Base-by-base conservation (phyloP, 1,140 invertebrate genomes). In the Dinoponera quadriceps region DNA sequence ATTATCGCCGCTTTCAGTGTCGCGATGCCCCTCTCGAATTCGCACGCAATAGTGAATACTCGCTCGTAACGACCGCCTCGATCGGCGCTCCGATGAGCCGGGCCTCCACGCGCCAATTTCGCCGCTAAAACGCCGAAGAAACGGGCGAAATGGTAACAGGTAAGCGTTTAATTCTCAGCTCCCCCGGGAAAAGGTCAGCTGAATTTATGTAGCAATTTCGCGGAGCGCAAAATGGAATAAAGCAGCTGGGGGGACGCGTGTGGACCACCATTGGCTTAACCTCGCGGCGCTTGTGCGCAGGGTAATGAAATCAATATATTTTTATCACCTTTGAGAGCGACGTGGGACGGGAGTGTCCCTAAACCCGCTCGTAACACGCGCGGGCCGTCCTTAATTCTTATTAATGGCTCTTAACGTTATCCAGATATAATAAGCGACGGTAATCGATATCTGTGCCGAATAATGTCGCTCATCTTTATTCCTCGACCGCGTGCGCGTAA, bases 201-300 rank as follows among this genome's bases (percentile, higher is more conserved):
- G 65, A 71, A 80, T 80, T 80, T 71, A 80, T 68, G 75, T 48
- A 20, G 13, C 75, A 80, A 80, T 80, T 80, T 80, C 55, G 51
- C 22, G 65, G 16, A 54, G 29, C n/a, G 33, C n/a, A 69, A 22
- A 71, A 80, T 57, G 51, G 54, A 71, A 80, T 80, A 71, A 48
- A 69, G n/a, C 25, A 29, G 55, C 57, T n/a, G 16, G 9, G 33
- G 22, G 44, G 57, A 29, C 33, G 20, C 44, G 57, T 57, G 49
- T n/a, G 65, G 14, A 44, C 18, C 71, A 71, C n/a, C 7, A 80
- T 59, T 44, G n/a, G 33, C 18, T 80, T 27, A 71, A 71, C n/a
- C 74, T 44, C 51, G 16, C 20, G 51, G 22, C 18, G 44, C 33
- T 57, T 5, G 27, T 27, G 16, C 16, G 54, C 51, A 33, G n/a